phyloP scores from a whole-genome alignment of 2,113 vertebrate species.

The Mixornis gularis region DNA sequence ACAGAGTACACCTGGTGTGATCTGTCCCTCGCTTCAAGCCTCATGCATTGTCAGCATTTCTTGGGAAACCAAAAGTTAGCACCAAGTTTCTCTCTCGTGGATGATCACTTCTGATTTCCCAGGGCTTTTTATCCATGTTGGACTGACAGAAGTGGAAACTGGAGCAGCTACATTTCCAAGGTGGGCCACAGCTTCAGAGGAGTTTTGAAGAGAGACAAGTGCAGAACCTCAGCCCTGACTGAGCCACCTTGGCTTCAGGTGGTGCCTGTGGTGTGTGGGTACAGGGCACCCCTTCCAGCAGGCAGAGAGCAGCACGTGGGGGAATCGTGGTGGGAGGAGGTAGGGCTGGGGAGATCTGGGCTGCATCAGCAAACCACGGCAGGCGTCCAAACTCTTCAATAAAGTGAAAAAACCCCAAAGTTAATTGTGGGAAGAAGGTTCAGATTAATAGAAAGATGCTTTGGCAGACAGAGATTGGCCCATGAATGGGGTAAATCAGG shows the following conservation, averaged over 20 bases:
- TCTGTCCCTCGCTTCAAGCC: rapidly evolving
- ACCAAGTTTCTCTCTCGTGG: background rate
- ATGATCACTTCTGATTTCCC: background rate
- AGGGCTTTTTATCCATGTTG: rapidly evolving
- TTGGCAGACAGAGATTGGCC: background rate
- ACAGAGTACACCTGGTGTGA: background rate
- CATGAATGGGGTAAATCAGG: background rate
- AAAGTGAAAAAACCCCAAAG: background rate
- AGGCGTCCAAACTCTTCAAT: background rate
- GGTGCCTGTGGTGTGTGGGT: background rate
- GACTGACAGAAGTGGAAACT: background rate
- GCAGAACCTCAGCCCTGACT: background rate
- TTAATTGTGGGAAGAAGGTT: background rate
- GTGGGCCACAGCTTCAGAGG: background rate
- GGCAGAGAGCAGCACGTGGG: rapidly evolving
- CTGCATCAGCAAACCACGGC: background rate
- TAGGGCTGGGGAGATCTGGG: background rate
- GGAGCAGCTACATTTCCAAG: background rate
- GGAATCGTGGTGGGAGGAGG: background rate
- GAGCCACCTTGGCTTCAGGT: background rate
- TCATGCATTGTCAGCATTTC: background rate
- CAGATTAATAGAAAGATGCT: background rate
- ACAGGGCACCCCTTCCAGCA: background rate
- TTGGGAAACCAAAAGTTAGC: background rate
- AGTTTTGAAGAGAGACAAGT: background rate